Evolutionary conservation across 1,140 invertebrate genomes (phyloP).

Genomic region (Ganaspis sp.): DNA sequence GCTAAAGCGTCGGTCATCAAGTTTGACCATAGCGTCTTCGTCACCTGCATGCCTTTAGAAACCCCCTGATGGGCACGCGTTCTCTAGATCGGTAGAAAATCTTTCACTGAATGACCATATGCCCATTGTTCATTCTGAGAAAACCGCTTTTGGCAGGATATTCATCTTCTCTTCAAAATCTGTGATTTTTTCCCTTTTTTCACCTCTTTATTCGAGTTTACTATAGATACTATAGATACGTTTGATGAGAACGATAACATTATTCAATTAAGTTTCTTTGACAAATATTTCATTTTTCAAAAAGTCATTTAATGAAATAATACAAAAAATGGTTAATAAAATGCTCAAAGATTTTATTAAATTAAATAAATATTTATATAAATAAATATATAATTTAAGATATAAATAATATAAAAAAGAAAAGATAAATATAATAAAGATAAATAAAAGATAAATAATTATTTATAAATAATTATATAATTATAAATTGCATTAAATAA

Average conservation of each 20-base stretch:
- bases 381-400: no score
- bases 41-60: slow-evolving; percentile 9
- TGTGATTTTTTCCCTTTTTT: neutral
- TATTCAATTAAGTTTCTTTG: no score
- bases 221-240: neutral
- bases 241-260: neutral
- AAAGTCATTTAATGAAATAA: no score
- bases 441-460: no score
- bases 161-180: neutral
- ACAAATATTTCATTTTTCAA: no score
- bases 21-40: neutral
- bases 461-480: no score
- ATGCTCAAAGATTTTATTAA: no score
- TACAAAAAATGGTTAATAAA: no score
- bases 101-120: slow-evolving; percentile 27
- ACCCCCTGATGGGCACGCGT: slow-evolving; percentile 25
- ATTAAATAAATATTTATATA: no score
- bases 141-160: neutral
- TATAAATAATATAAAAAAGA: no score
- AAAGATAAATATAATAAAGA: no score
- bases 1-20: neutral
- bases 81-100: slow-evolving; percentile 1
- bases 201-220: neutral
- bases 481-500: no score
- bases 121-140: neutral